Evolutionary conservation across 2,888 invertebrate genomes (phyloP), one percentile per base, ranked within the genome.

Genomic region (Creontiades dilutus): DNA sequence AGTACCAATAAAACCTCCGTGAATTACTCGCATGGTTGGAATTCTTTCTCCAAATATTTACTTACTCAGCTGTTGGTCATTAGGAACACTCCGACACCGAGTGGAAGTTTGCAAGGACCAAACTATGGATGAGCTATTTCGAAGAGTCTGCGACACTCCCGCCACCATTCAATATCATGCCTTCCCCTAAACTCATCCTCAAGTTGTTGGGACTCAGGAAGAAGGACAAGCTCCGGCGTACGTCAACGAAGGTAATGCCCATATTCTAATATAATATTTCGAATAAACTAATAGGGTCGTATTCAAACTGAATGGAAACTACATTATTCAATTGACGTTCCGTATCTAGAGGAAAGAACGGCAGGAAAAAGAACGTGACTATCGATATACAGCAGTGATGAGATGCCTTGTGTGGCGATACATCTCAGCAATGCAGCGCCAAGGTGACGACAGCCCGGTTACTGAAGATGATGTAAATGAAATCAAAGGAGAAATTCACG

Each of bases 91-190:
- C 98, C 0, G 99, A 99, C 92, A 96, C 96, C 0, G 99, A 99
- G 93, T 99, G 99, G 99, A 99, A 99, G 94, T 99, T 98, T 93
- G 98, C 99, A 0, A 95, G 99, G 81, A 98, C 98, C 0, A 96
- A 97, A 92, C 94, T 99, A 3, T 99, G 99, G 98, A 96, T 99
- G 95, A 98, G 97, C 92, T 99, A 98, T 93, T 99, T 99, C 93
- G 98, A 98, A 93, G 97, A 97, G 92, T 96, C 96, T 46, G 96
- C 97, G 0, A 99, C 98, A 0, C 94, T 99, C 46, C 98, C 99
- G 0, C 96, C 98, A 0, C 99, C 99, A 0, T 99, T 99, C 94
- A 99, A 99, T 93, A 96, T 98, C 81, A 94, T 99, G 90, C 98
- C 98, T 0, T 97, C 97, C 0, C 96, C 97, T 0, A 99, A 99